Percentiles rank a stretch among this genome's conserved stretches.
phyloP scores from a whole-genome alignment of 2,113 vertebrate genomes.

The Perccottus glenii region DNA sequence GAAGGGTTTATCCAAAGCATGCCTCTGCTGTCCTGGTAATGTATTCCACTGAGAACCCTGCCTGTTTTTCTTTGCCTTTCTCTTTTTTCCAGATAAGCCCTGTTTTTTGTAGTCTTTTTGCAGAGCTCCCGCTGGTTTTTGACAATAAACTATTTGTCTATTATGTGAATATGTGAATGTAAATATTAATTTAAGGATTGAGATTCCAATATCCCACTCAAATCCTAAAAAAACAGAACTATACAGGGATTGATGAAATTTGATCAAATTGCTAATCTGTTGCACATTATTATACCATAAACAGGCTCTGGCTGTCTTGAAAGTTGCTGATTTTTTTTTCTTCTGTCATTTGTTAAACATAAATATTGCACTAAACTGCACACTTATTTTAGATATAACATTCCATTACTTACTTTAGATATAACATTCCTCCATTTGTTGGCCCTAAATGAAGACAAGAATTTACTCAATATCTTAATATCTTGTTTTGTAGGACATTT shows the following conservation, averaged over 20 bases:
- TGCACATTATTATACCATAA: constrained; percentile 4
- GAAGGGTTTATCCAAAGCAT: constrained; percentile 72
- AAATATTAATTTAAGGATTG: too few relatives aligned
- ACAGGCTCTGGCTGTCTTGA: constrained; percentile 10
- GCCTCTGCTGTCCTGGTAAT: constrained; percentile 65
- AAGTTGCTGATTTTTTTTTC: constrained; percentile 49
- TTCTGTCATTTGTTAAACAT: too few relatives aligned
- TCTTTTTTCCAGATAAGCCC: constrained; percentile 18
- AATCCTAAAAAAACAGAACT: background rate
- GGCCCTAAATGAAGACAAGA: background rate
- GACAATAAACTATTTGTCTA: constrained; percentile 15
- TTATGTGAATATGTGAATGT: too few relatives aligned
- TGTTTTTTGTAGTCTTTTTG: constrained; percentile 32
- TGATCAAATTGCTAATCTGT: constrained; percentile 1
- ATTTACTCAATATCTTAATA: background rate
- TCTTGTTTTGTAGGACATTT: background rate
- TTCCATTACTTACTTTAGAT: too few relatives aligned
- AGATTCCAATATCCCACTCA: too few relatives aligned
- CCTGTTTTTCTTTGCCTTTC: constrained; percentile 56
- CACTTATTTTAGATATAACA: too few relatives aligned
- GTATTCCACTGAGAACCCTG: constrained; percentile 66
- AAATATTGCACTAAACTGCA: too few relatives aligned
- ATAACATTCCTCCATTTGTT: too few relatives aligned
- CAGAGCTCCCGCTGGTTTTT: constrained; percentile 17
- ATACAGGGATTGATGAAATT: constrained; percentile 24